Conservation (phyloP, 2,888 invertebrate genomes). For the Pachymerium ferrugineum region DNA sequence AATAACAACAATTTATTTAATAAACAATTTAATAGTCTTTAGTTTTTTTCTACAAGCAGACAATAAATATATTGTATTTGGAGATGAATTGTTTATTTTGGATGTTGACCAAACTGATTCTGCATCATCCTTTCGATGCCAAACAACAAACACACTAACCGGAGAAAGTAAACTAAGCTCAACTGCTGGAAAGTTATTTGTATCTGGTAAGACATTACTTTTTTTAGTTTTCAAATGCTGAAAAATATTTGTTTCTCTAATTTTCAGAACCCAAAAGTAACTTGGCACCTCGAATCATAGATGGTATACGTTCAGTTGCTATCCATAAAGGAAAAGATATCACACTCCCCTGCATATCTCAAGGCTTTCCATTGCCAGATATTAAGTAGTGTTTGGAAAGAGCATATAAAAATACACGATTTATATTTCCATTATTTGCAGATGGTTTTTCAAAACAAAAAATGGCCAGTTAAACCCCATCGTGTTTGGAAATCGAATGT, state of each 20-base stretch:
- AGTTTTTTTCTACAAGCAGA: neutral
- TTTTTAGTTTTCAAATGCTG: neutral
- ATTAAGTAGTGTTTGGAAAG: neutral
- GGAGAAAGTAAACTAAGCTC: conserved; percentile 24
- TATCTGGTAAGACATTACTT: conserved; percentile 16
- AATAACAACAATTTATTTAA: neutral
- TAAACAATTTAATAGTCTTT: too few relatives aligned
- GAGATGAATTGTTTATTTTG: conserved; percentile 13
- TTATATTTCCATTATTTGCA: neutral
- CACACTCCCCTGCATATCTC: conserved; percentile 32
- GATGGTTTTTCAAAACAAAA: neutral
- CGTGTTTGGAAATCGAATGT: neutral
- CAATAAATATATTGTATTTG: conserved; percentile 17
- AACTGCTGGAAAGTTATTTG: conserved; percentile 27
- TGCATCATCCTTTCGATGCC: conserved; percentile 27
- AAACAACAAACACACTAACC: conserved; percentile 23
- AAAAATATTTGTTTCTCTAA: neutral
- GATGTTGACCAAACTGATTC: conserved; percentile 3
- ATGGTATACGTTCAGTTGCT: neutral
- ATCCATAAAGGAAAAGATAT: conserved; percentile 30
- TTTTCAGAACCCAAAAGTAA: neutral
- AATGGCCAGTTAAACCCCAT: conserved; percentile 3
- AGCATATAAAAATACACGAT: neutral
- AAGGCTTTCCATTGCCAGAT: conserved; percentile 35
- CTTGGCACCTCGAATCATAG: neutral